Percentiles rank a stretch among this genome's conserved stretches.
These are phyloP conservation scores for Drosophila arizonae DNA, from an alignment of 1,140 invertebrate genomes.

Conservation along the genomic window DNA sequence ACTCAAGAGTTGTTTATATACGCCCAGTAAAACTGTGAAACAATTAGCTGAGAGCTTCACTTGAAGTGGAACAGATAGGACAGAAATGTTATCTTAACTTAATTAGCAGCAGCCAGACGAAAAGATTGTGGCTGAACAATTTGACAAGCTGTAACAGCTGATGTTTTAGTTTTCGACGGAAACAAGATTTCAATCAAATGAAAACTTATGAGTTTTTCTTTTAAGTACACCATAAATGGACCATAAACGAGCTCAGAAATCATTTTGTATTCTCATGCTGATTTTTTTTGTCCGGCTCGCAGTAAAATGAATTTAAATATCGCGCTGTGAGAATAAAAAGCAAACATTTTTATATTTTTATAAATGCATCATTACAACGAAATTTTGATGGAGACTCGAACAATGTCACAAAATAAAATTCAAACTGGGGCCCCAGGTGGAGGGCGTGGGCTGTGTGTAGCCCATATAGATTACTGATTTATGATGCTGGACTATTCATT, in stretches of 20 bases:
- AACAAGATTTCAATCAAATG: not conserved
- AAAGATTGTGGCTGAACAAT: not conserved
- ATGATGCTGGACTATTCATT: constrained; percentile 69
- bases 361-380: constrained; percentile 74
- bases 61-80: not conserved
- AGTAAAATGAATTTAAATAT: constrained; percentile 73
- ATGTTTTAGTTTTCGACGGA: not conserved
- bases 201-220: not conserved
- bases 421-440: constrained; percentile 7
- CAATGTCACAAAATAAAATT: constrained; percentile 16
- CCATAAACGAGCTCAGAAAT: constrained; percentile 11
- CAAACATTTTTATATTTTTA: constrained; percentile 69
- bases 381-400: constrained; percentile 61
- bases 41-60: constrained; percentile 19
- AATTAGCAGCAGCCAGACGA: constrained; percentile 8
- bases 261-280: constrained; percentile 11
- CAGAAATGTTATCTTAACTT: not conserved
- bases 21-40: not conserved
- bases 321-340: constrained; percentile 30
- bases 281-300: constrained; percentile 35
- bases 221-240: not conserved
- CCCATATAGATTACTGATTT: constrained; percentile 75
- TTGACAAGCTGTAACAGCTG: not conserved
- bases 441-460: constrained; percentile 51
- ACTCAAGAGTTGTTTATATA: constrained; percentile 15